A percentile compares a stretch with the other conserved stretches of the same genome.
phyloP scores from a whole-genome alignment of 2,888 invertebrate species.

The Oscheius myriophilus region DNA sequence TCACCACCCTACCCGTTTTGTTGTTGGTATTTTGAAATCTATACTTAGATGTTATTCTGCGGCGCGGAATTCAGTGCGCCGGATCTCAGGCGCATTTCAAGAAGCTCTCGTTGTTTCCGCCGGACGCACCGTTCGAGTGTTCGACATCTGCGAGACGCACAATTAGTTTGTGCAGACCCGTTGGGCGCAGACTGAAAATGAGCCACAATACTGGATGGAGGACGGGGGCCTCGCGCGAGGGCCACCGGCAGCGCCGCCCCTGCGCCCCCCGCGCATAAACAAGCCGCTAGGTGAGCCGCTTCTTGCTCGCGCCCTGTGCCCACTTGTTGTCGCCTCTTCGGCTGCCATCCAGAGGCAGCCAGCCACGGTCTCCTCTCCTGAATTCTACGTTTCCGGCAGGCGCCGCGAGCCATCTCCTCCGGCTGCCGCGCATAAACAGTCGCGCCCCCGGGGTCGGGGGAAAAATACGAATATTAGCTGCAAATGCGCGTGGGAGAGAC shows the following conservation, averaged over 20 bases:
- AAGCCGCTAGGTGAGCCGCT: constrained; percentile 22
- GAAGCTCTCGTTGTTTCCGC: too few relatives aligned
- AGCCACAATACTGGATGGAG: background rate
- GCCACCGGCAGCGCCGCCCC: constrained; percentile 16
- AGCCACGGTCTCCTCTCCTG: background rate
- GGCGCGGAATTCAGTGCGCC: too few relatives aligned
- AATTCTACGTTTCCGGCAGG: constrained; percentile 13
- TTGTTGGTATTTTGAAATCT: too few relatives aligned
- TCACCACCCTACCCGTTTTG: too few relatives aligned
- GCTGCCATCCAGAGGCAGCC: too few relatives aligned
- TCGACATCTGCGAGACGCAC: too few relatives aligned
- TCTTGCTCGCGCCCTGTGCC: background rate
- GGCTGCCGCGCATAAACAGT: constrained; percentile 14
- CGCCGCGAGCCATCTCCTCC: background rate
- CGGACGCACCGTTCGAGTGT: too few relatives aligned
- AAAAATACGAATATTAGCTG: constrained; percentile 26
- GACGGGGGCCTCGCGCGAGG: background rate
- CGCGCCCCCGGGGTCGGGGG: background rate
- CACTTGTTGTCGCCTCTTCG: constrained; percentile 22
- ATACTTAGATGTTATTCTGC: too few relatives aligned
- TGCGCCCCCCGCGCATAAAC: constrained; percentile 22
- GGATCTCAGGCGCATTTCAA: too few relatives aligned
- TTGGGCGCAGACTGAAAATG: background rate
- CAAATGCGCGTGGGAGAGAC: constrained; percentile 27
- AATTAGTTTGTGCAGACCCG: too few relatives aligned